Base-by-base conservation (phyloP, 2,113 vertebrate species). In the Parus major region DNA sequence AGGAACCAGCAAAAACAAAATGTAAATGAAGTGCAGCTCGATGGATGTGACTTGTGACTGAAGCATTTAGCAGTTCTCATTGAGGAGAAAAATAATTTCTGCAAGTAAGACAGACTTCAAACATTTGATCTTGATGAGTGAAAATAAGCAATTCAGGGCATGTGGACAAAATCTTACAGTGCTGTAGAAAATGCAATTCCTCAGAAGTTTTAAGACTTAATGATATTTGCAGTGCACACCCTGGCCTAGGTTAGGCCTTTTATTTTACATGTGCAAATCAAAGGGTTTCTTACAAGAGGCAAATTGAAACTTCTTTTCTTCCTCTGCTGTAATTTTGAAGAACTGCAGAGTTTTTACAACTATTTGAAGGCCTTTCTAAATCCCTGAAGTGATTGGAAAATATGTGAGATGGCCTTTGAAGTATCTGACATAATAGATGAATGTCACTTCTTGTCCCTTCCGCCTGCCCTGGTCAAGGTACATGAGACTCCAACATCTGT, bases 381-480 rank as follows among this genome's bases (percentile, higher is more conserved):
- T 75, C 61, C 39, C 46, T 75, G 47, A 92, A 71, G 57, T 42
- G 78, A 44, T 35, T 78, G 53, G 69, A 84, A 92, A 90, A 90
- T 69, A 35, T 0, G 0, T 57, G 66, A 73, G 33, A 18, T 2
- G 4, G 47, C 44, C 72, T 95, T 95, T 96, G 76, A 95, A 93
- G 86, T 90, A 2, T 86, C 47, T 92, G 79, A 46, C 64, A 28
- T 83, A 78, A 70, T 23, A 81, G 50, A 70, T 86, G 60, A 88
- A 78, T 94, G 94, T 96, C 76, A 33, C 36, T 94, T 63, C 78
- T 91, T 81, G 64, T 93, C 79, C 76, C n/a, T 93, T 93, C 94
- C 13, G 1, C 82, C 63, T 94, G 88, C 82, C 68, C 68, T 75
- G 91, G 69, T 90, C 82, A 88, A 81, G 94, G 84, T 71, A 71